Conservation (phyloP, 2,888 invertebrate species). For the Zaprionus bogoriensis region DNA sequence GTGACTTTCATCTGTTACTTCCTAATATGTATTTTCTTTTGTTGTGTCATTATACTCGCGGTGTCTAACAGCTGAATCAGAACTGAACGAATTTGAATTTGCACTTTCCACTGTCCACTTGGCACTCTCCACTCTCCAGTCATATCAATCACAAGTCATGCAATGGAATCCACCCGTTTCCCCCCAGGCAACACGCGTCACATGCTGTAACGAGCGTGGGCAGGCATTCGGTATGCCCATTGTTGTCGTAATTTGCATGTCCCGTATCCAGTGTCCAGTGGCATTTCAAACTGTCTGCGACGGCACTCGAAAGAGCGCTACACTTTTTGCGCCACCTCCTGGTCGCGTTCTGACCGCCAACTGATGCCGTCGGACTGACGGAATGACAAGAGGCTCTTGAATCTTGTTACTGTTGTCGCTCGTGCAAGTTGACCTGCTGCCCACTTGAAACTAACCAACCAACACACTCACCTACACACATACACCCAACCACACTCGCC, state of each 20-base stretch:
- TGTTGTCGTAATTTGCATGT: constrained; percentile 23
- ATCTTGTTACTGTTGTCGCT: constrained; percentile 61
- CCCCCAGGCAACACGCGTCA: too few species aligned
- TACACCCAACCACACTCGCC: constrained; percentile 18
- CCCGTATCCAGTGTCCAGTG: constrained; percentile 5
- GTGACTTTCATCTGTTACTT: neutral
- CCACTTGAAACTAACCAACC: constrained; percentile 56
- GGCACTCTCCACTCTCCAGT: too few species aligned
- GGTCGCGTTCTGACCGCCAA: constrained; percentile 27
- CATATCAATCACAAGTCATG: too few species aligned
- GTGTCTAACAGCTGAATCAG: too few species aligned
- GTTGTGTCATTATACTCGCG: constrained; percentile 2
- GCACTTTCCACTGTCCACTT: too few species aligned
- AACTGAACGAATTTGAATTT: too few species aligned
- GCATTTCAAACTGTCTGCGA: constrained; percentile 8
- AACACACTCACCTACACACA: constrained; percentile 14
- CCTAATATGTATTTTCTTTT: neutral
- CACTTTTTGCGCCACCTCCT: constrained; percentile 22
- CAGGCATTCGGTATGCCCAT: neutral
- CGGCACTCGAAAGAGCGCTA: constrained; percentile 11
- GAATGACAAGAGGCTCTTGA: constrained; percentile 57
- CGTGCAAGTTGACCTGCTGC: constrained; percentile 44
- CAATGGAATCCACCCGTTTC: too few species aligned
- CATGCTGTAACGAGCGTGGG: neutral
- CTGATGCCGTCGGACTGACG: constrained; percentile 19